Percentiles rank a stretch among this genome's conserved stretches.
Conservation (phyloP, 1,140 invertebrate species). For the Acromyrmex heyeri region DNA sequence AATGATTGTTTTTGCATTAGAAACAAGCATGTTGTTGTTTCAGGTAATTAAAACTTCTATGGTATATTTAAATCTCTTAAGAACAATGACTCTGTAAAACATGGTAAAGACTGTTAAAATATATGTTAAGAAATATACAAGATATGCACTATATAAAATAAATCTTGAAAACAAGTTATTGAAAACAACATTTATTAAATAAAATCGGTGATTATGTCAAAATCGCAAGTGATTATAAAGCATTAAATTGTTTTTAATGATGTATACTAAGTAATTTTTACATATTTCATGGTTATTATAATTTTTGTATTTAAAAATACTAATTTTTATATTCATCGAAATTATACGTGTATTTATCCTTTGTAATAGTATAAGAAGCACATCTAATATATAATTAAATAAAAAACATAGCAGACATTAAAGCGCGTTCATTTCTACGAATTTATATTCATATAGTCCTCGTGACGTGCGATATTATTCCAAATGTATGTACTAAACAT, state of each 20-base stretch:
- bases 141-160: background rate
- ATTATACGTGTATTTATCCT: background rate
- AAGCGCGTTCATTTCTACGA: background rate
- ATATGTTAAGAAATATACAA: background rate
- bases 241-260: background rate
- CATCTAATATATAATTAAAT: background rate
- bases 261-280: background rate
- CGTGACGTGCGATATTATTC: background rate
- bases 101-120: background rate
- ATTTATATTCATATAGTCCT: background rate
- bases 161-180: background rate
- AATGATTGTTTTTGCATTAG: background rate
- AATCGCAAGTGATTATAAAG: background rate
- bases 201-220: background rate
- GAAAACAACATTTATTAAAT: background rate
- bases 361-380: background rate
- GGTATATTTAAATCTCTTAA: constrained; percentile 65
- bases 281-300: background rate
- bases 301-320: background rate
- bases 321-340: background rate
- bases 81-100: constrained; percentile 16
- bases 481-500: background rate
- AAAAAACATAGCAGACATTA: background rate
- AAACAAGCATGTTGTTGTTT: background rate
- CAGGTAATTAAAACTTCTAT: constrained; percentile 65